These are phyloP conservation scores for Drosophila tanythrix DNA, from an alignment of 2,888 invertebrate species.

Conservation along the genomic window DNA sequence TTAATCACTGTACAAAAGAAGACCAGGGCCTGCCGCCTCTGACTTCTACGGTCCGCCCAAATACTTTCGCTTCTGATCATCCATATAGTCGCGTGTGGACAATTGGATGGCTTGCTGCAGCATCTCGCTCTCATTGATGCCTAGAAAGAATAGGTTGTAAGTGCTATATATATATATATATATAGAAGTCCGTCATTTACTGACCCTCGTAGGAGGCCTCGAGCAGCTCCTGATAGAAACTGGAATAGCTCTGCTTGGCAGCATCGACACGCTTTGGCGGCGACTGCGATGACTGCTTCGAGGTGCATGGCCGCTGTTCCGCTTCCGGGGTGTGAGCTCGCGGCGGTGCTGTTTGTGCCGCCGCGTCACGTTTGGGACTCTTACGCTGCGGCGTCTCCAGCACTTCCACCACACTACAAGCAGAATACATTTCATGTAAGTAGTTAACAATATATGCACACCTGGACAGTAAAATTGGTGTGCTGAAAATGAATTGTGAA, in stretches of 20 bases:
- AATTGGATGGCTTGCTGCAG: conserved; percentile 84
- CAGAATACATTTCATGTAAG: not conserved
- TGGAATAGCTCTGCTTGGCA: conserved; percentile 72
- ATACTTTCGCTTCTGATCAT: conserved; percentile 84
- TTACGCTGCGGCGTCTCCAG: conserved; percentile 66
- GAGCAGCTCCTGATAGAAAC: conserved; percentile 84
- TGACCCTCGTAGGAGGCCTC: conserved; percentile 85
- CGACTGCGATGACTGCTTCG: conserved; percentile 80
- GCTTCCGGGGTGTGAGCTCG: conserved; percentile 73
- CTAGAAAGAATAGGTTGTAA: conserved; percentile 21
- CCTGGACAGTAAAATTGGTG: not conserved
- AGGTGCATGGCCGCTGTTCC: conserved; percentile 82
- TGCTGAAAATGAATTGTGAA: not conserved
- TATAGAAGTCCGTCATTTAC: conserved; percentile 7
- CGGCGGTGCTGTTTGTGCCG: conserved; percentile 27
- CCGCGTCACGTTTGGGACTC: conserved; percentile 75
- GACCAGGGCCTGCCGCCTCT: not conserved
- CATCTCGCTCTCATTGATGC: conserved; percentile 84
- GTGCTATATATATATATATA: not conserved
- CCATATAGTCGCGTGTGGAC: conserved; percentile 85
- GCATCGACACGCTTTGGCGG: conserved; percentile 67
- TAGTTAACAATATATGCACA: not conserved
- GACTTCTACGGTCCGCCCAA: conserved; percentile 76
- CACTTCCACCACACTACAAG: conserved; percentile 54
- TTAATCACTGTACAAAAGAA: conserved; percentile 70